Evolutionary conservation across 2,797 vertebrate genomes (phyloP).

Genomic region (Syncerus caffer): DNA sequence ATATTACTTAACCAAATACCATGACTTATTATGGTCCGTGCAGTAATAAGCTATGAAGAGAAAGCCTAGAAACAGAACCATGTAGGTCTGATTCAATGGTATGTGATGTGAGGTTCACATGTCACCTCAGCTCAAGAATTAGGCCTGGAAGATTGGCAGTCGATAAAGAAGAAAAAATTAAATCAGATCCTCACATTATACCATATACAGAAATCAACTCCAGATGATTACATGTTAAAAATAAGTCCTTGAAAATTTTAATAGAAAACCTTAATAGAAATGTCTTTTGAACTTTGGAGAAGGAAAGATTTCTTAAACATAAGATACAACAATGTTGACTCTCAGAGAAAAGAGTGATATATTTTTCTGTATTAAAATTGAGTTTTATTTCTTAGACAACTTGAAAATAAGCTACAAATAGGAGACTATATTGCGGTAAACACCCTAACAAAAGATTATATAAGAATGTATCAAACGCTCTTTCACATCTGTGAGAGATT

Average conservation of each 20-base stretch:
- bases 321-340: neutral
- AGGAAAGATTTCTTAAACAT: neutral
- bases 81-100: fast-evolving
- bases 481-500: neutral
- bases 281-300: neutral
- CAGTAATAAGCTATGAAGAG: no score
- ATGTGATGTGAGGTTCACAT: neutral
- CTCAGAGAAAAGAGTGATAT: neutral
- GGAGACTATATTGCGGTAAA: neutral
- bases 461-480: neutral
- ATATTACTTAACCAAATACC: neutral
- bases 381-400: neutral
- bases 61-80: neutral
- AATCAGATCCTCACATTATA: neutral
- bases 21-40: neutral
- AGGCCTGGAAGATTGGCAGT: neutral
- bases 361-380: neutral
- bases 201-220: neutral
- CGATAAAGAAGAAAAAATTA: neutral
- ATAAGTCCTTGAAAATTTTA: neutral
- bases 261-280: neutral
- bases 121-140: neutral
- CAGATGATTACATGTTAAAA: neutral
- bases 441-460: neutral
- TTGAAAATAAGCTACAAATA: neutral